Evolutionary conservation across 2,888 invertebrate species (phyloP), one percentile per base, ranked within the genome.

Genomic region (Crossocerus cetratus): DNA sequence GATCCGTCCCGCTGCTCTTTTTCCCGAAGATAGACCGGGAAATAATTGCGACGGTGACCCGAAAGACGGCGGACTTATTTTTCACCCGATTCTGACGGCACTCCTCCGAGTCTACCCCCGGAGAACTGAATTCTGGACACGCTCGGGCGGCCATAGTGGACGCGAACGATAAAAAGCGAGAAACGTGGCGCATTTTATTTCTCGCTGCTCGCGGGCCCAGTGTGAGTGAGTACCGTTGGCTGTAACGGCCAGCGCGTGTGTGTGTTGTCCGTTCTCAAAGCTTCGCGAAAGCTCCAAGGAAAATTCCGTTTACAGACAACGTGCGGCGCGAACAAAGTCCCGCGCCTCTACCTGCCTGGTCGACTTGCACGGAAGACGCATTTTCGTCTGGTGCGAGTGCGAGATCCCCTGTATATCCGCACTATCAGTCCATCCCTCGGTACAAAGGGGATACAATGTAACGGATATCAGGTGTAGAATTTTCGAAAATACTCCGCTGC

Each of bases 251-350:
- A 32, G 3, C 11, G 32, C 11, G 32, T 32, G 32, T 32, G 53
- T 63, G 61, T 77, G 74, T 72, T 79, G 80, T 81, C 81, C 79
- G 73, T 73, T 76, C 69, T 57, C 72, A 72, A 71, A 81, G 81
- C 81, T 76, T 75, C 75, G 78, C 67, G 73, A 81, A 79, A 81
- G 82, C 80, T 76, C 69, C 72, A 72, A 76, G 82, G 32, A 81
- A 81, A 81, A 81, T 81, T 81, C 81, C 81, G 81, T 81, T 81
- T 81, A 81, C 80, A 80, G 81, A 73, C 81, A 72, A 81, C 81
- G 81, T 81, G 81, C 78, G 62, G 76, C 44, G 81, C 63, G 81
- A 81, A 74, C 82, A 72, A 81, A 81, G 78, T 81, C 65, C 78
- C 61, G 63, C 68, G 78, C 77, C 11, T 4, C 32, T 11, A 32